Evolutionary conservation across 1,140 invertebrate genomes (phyloP).

Genomic region (Platorchestia sp.): DNA sequence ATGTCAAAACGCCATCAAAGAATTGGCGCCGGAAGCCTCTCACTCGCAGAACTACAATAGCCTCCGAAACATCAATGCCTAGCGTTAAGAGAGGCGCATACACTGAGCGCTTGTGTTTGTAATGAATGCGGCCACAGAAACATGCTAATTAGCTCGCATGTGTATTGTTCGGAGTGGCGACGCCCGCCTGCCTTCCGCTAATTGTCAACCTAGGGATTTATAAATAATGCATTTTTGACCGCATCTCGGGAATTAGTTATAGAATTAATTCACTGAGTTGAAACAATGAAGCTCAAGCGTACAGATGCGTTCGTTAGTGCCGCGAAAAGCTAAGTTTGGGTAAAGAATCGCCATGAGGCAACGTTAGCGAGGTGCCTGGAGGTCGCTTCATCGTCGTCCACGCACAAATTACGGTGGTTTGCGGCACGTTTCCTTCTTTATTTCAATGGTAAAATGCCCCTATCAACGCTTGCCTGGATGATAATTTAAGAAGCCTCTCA

Average conservation of each 20-base stretch:
- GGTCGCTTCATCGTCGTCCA: neutral
- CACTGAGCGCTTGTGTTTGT: neutral
- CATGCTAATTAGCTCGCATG: slow-evolving; percentile 28
- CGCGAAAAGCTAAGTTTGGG: neutral
- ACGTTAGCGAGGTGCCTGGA: neutral
- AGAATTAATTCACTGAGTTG: slow-evolving; percentile 43
- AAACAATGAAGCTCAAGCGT: slow-evolving; percentile 35
- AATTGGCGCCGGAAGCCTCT: neutral
- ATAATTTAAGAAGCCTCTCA: neutral
- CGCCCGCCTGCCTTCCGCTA: slow-evolving; percentile 15
- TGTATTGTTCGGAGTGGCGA: slow-evolving; percentile 39
- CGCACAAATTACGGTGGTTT: neutral
- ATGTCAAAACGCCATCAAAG: neutral
- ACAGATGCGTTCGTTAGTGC: slow-evolving; percentile 32
- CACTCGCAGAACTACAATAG: neutral
- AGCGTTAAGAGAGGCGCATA: neutral
- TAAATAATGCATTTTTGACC: slow-evolving; percentile 55
- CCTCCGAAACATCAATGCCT: neutral
- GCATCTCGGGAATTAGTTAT: slow-evolving; percentile 41
- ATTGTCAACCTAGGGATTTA: slow-evolving; percentile 14
- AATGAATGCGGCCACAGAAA: neutral
- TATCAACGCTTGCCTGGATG: neutral
- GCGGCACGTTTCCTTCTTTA: neutral
- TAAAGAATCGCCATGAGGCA: neutral
- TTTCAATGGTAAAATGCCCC: neutral